Evolutionary conservation across 1,140 invertebrate genomes (phyloP), one percentile per base, ranked within the genome.

Genomic region (Dinoponera quadriceps): DNA sequence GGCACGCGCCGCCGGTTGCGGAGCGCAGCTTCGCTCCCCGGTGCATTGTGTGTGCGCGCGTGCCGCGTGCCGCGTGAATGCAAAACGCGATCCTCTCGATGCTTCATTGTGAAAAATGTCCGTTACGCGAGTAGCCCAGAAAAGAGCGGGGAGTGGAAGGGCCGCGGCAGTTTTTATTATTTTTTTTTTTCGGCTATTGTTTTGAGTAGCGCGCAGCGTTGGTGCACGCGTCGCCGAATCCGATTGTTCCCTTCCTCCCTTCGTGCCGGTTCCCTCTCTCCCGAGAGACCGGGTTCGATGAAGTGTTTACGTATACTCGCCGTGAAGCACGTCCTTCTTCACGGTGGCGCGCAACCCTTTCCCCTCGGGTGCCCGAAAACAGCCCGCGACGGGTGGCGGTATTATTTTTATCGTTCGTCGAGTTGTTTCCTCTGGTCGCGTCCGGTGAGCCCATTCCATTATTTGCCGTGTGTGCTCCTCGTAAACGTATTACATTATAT

Each of bases 271-370:
- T 65, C 83, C 65, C 7, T 48, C 65, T 72, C 72, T 74, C 85
- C 55, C 18, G 49, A 48, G 27, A 59, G 3, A 11, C 38, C 59
- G 33, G 62, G 80, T 82, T 77, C 83, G 68, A 83, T 71, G 83
- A 85, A 88, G 78, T 83, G 72, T 83, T 87, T 78, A 75, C 86
- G 14, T 48, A 65, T 77, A 82, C 72, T 59, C 20, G 16, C 7
- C 5, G 14, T 33, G 3, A 48, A 75, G 69, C 54, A 82, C 49
- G n/a, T n/a, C 65, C 83, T 85, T 77, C 54, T 44, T 44, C 38
- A 11, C 38, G 38, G 44, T 55, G 57, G 29, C 44, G 25, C 11
- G 1, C 13, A 13, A 33, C 14, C 59, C 29, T 71, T 54, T 75
- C 85, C 84, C 72, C 73, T 27, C 20, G 27, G 18, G 49, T 14